Evolutionary conservation across 2,797 vertebrate genomes (phyloP).

Genomic region (Phrynocephalus vlangalii): DNA sequence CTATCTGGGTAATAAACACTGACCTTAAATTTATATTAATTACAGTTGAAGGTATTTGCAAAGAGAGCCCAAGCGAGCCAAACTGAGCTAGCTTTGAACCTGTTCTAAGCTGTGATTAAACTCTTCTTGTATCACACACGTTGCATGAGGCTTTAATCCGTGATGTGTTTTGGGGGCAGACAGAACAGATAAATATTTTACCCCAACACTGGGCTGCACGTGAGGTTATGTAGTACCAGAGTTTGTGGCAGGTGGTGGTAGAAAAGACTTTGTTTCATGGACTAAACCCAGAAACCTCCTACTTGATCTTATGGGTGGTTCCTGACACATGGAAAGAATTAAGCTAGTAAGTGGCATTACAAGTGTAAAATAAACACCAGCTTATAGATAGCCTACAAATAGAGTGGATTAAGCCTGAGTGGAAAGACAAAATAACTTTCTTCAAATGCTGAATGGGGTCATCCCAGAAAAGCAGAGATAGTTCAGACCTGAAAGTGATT

Average conservation of each 20-base stretch:
- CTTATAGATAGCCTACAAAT: conserved; percentile 43
- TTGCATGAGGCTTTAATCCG: neutral
- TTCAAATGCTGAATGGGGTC: rapidly evolving
- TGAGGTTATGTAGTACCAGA: neutral
- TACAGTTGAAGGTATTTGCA: conserved; percentile 2
- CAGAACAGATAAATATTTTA: neutral
- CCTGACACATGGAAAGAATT: rapidly evolving
- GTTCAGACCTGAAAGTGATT: neutral
- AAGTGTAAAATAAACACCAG: conserved; percentile 54
- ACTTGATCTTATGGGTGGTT: conserved; percentile 37
- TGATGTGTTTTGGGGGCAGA: neutral
- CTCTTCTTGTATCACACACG: neutral
- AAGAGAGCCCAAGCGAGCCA: neutral
- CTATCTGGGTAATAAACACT: neutral
- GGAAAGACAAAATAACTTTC: conserved; percentile 15
- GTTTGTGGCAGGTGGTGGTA: neutral
- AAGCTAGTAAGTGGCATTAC: conserved; percentile 54
- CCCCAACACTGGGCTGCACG: too few relatives aligned
- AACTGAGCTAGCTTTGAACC: rapidly evolving
- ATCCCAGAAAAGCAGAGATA: neutral
- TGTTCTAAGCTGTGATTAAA: conserved; percentile 7
- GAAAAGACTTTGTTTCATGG: neutral
- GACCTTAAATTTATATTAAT: neutral
- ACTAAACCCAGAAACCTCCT: neutral
- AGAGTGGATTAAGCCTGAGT: conserved; percentile 49